Evolutionary conservation across 2,888 invertebrate species (phyloP).

Genomic region (Mythimna albipuncta): DNA sequence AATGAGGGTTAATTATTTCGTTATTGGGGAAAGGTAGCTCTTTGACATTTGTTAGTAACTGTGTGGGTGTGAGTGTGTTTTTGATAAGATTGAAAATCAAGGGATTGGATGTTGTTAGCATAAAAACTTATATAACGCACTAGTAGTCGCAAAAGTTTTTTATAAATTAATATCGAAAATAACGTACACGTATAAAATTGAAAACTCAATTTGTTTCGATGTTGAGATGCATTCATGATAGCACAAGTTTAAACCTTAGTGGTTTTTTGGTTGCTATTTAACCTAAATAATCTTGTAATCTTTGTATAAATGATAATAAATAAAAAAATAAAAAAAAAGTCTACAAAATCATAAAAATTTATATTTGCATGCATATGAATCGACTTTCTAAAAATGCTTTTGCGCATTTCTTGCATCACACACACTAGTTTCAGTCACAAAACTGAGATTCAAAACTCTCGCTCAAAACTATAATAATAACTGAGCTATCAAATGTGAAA

Average conservation of each 20-base stretch:
- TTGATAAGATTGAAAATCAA: neutral
- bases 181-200: too few species aligned
- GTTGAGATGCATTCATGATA: too few species aligned
- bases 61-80: constrained; percentile 1
- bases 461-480: constrained; percentile 43
- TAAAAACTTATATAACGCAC: too few species aligned
- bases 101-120: neutral
- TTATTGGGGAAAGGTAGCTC: constrained; percentile 62
- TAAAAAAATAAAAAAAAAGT: too few species aligned
- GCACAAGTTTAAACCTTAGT: too few species aligned
- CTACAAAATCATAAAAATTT: constrained; percentile 9
- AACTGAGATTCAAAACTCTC: constrained; percentile 28
- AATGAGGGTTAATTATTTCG: constrained; percentile 72
- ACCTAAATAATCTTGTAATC: too few species aligned
- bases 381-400: neutral
- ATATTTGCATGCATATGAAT: neutral
- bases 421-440: constrained; percentile 20
- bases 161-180: too few species aligned
- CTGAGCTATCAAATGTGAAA: constrained; percentile 44
- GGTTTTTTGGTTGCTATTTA: too few species aligned
- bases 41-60: constrained; percentile 26
- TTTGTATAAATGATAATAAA: too few species aligned
- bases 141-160: too few species aligned
- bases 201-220: too few species aligned
- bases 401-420: neutral